Conservation (phyloP, 2,888 invertebrate species). For the Amphipoea oculea region DNA sequence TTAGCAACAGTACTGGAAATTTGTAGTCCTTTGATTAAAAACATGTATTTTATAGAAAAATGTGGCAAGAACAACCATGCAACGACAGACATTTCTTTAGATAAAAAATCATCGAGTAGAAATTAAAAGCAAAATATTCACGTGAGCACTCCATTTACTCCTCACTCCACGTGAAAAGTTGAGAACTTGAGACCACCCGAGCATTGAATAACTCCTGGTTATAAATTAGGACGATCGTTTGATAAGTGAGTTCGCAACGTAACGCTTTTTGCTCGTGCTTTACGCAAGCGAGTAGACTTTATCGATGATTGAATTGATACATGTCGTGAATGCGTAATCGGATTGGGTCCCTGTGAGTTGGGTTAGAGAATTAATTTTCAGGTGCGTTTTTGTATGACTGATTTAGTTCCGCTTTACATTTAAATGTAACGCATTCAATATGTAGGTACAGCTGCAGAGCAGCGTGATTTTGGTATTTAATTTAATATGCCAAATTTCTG, state of each 20-base stretch:
- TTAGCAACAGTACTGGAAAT: neutral
- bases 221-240: slow-evolving; percentile 88
- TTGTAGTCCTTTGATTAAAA: neutral
- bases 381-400: slow-evolving; percentile 29
- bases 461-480: neutral
- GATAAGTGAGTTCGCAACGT: slow-evolving; percentile 84
- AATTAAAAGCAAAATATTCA: neutral
- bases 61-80: too few species aligned
- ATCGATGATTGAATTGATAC: slow-evolving; percentile 87
- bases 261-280: slow-evolving; percentile 84
- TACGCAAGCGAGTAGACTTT: slow-evolving; percentile 86
- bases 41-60: neutral
- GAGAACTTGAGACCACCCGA: slow-evolving; percentile 78
- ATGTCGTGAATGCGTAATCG: slow-evolving; percentile 83
- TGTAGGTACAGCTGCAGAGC: neutral
- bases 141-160: slow-evolving; percentile 15
- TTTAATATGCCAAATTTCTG: neutral
- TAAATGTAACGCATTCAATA: neutral
- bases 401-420: slow-evolving; percentile 14
- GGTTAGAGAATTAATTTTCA: slow-evolving; percentile 52
- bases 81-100: neutral
- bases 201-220: slow-evolving; percentile 87
- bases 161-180: slow-evolving; percentile 59
- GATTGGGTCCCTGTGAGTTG: slow-evolving; percentile 54
- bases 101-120: neutral